Evolutionary conservation across 2,797 vertebrate species (phyloP).

Genomic region (Xiphophorus birchmanni): DNA sequence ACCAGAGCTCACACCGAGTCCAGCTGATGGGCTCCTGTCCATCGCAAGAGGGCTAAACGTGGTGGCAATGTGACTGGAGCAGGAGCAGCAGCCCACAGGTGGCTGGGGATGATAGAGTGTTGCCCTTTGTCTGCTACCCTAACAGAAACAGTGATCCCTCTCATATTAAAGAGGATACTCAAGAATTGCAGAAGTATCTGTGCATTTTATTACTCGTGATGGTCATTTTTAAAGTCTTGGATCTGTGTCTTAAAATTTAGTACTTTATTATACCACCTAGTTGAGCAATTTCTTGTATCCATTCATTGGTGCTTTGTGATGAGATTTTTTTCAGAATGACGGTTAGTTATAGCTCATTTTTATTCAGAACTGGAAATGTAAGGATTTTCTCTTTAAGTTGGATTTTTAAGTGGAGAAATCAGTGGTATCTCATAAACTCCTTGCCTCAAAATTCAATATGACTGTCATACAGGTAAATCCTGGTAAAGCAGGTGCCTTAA

Average conservation of each 20-base stretch:
- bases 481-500: neutral
- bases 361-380: neutral
- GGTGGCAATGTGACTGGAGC: conserved; percentile 48
- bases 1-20: conserved; percentile 34
- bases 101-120: conserved; percentile 65
- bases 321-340: neutral
- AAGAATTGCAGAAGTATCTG: conserved; percentile 3
- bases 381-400: neutral
- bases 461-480: neutral
- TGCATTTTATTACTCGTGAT: neutral
- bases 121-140: conserved; percentile 61
- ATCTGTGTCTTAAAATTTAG: neutral
- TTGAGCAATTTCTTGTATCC: neutral
- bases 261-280: neutral
- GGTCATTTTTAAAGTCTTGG: neutral
- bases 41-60: conserved; percentile 56
- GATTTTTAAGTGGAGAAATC: neutral
- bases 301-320: neutral
- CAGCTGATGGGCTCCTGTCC: conserved; percentile 71
- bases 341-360: neutral
- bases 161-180: conserved; percentile 38
- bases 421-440: neutral
- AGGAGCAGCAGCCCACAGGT: conserved; percentile 66
- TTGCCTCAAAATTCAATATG: neutral
- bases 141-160: conserved; percentile 26